Conservation (phyloP, 2,888 invertebrate genomes). For the Lepidochitona cinerea region DNA sequence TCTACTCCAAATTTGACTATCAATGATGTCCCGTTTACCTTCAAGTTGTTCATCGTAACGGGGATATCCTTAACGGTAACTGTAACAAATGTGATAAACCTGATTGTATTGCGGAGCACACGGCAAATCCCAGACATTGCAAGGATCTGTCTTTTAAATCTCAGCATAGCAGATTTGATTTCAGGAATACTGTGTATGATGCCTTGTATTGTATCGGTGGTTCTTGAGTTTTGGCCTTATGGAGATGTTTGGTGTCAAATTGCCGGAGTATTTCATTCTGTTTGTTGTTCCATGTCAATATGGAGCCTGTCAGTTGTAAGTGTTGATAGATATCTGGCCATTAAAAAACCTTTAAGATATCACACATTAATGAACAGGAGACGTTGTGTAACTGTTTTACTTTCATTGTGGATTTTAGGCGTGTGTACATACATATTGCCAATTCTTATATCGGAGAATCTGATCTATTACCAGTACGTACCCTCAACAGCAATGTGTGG, state of each 20-base stretch:
- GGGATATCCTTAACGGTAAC: slow-evolving; percentile 22
- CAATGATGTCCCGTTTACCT: slow-evolving; percentile 2
- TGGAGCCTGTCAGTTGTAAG: slow-evolving; percentile 42
- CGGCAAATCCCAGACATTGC: slow-evolving; percentile 37
- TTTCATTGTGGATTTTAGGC: slow-evolving; percentile 25
- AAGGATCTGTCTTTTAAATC: slow-evolving; percentile 36
- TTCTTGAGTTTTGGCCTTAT: slow-evolving; percentile 37
- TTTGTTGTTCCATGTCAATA: slow-evolving; percentile 43
- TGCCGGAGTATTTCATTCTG: slow-evolving; percentile 39
- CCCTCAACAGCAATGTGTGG: slow-evolving; percentile 32
- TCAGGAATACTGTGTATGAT: slow-evolving; percentile 39
- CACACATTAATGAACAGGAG: slow-evolving; percentile 18
- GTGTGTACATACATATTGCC: slow-evolving; percentile 33
- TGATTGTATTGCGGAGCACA: slow-evolving; percentile 30
- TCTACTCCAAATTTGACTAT: no score
- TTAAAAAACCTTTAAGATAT: slow-evolving; percentile 38
- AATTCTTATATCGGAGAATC: slow-evolving; percentile 23
- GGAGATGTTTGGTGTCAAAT: slow-evolving; percentile 43
- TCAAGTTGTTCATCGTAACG: slow-evolving; percentile 14
- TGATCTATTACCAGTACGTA: slow-evolving; percentile 28
- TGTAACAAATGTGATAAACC: slow-evolving; percentile 25
- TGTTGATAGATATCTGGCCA: slow-evolving; percentile 43
- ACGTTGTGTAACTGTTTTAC: slow-evolving; percentile 19
- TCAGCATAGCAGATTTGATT: slow-evolving; percentile 37
- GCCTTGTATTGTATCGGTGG: slow-evolving; percentile 33